phyloP scores from a whole-genome alignment of 2,113 vertebrate genomes.

The Hydrolagus affinis region DNA sequence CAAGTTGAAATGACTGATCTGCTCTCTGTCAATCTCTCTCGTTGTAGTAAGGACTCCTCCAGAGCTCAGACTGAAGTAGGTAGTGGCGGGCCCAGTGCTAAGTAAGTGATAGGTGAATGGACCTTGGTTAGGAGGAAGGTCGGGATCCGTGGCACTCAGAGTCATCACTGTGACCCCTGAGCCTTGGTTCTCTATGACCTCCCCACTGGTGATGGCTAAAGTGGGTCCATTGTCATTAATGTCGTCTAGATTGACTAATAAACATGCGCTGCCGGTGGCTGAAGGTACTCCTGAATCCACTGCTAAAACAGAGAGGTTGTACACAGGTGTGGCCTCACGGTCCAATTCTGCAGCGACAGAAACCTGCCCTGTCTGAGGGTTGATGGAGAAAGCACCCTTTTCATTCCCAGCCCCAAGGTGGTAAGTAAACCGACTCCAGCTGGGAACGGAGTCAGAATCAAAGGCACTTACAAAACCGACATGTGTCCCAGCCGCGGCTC shows the following conservation, averaged over 20 bases:
- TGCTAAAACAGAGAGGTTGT: conserved; percentile 80
- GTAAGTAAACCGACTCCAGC: conserved; percentile 94
- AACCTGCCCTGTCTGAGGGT: conserved; percentile 86
- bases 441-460: conserved; percentile 90
- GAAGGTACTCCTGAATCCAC: conserved; percentile 77
- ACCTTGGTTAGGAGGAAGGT: conserved; percentile 88
- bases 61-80: conserved; percentile 79
- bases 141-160: conserved; percentile 71
- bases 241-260: conserved; percentile 85
- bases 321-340: conserved; percentile 74
- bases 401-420: conserved; percentile 71
- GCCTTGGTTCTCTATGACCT: conserved; percentile 84
- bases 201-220: conserved; percentile 63
- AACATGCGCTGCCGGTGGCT: conserved; percentile 75
- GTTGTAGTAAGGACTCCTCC: conserved; percentile 75
- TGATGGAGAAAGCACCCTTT: conserved; percentile 77
- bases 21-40: conserved; percentile 86
- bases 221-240: conserved; percentile 92
- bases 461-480: conserved; percentile 89
- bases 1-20: conserved; percentile 82
- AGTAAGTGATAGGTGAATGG: conserved; percentile 82
- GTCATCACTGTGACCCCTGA: conserved; percentile 73
- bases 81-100: conserved; percentile 70
- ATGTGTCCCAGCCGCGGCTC: conserved; percentile 74
- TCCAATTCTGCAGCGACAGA: conserved; percentile 82